These are phyloP conservation scores for Pomacea maculata DNA, from an alignment of 1,140 invertebrate genomes.

Conservation along the genomic window DNA sequence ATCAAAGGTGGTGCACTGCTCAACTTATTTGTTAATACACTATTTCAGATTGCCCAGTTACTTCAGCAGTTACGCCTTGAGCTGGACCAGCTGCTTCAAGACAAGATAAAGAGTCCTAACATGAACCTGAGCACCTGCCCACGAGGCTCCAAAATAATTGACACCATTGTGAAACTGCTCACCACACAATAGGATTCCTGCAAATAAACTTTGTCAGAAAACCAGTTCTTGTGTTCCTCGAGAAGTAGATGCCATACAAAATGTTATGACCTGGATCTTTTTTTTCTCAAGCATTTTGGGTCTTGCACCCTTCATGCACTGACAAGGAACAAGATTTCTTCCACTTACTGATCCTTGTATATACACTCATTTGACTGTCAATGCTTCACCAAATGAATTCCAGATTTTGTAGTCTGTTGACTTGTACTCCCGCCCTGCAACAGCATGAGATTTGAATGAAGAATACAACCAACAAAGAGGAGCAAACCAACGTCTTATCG, in stretches of 20 bases:
- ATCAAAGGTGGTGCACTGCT: not conserved
- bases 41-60: slow-evolving; percentile 58
- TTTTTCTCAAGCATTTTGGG: too few relatives aligned
- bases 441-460: not conserved
- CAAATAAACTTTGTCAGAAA: too few relatives aligned
- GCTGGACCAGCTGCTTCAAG: slow-evolving; percentile 54
- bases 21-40: not conserved
- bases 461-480: not conserved
- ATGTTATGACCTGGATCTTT: too few relatives aligned
- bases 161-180: slow-evolving; percentile 79
- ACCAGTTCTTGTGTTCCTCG: too few relatives aligned
- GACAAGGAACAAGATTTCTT: too few relatives aligned
- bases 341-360: too few relatives aligned
- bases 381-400: slow-evolving; percentile 56
- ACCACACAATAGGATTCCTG: slow-evolving; percentile 66
- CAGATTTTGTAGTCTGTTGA: slow-evolving; percentile 57
- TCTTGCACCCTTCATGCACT: too few relatives aligned
- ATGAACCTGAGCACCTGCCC: slow-evolving; percentile 80
- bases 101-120: slow-evolving; percentile 64
- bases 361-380: slow-evolving; percentile 15
- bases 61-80: slow-evolving; percentile 53
- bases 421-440: slow-evolving; percentile 51
- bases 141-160: slow-evolving; percentile 80
- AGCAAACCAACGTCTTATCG: not conserved
- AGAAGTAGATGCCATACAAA: too few relatives aligned